These are phyloP conservation scores for Thamnophis elegans DNA, from an alignment of 2,797 vertebrate species.

Conservation along the genomic window DNA sequence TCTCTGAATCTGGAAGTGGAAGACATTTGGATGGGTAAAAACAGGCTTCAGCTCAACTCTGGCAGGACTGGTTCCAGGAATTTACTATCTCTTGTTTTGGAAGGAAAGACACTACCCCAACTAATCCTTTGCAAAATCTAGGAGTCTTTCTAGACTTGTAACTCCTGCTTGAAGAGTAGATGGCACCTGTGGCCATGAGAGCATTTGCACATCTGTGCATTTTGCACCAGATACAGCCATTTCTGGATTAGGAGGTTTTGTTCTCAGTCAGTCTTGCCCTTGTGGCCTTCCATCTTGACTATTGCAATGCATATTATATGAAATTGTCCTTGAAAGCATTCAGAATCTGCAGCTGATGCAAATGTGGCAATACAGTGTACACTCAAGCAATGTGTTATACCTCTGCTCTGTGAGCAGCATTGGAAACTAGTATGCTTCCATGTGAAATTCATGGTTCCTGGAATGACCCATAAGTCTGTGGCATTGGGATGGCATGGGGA, in stretches of 20 bases:
- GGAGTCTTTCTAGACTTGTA: not conserved
- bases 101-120: not conserved
- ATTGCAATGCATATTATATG: not conserved
- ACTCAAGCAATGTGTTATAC: not conserved
- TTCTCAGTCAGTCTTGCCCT: not conserved
- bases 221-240: not conserved
- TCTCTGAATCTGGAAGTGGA: not conserved
- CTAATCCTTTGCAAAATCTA: not conserved
- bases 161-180: not conserved
- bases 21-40: not conserved
- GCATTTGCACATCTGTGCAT: not conserved
- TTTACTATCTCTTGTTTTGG: not conserved
- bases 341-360: not conserved
- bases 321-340: not conserved
- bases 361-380: not conserved
- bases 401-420: not conserved
- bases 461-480: not conserved
- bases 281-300: not conserved
- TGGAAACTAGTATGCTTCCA: not conserved
- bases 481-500: no score
- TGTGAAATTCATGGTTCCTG: not conserved
- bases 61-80: not conserved
- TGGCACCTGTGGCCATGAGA: not conserved
- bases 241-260: not conserved
- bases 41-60: not conserved